These are phyloP conservation scores for Caenorhabditis afra DNA, from an alignment of 2,888 invertebrate genomes.

Conservation along the genomic window DNA sequence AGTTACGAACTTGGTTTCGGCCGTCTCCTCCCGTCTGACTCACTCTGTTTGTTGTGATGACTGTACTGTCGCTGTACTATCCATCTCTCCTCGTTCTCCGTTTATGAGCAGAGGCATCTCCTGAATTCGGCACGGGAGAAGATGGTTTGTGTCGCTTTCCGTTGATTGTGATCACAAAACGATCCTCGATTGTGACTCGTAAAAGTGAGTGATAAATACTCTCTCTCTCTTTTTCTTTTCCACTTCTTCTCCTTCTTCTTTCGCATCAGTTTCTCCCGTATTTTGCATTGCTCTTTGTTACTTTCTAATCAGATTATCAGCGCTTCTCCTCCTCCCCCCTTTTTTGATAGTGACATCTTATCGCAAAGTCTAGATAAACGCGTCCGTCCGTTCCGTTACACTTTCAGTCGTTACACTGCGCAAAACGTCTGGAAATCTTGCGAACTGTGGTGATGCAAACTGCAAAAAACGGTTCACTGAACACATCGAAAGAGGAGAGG, in stretches of 20 bases:
- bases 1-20: neutral
- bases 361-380: too few relatives aligned
- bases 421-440: too few relatives aligned
- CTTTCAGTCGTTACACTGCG: neutral
- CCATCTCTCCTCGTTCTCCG: neutral
- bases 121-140: slow-evolving; percentile 2
- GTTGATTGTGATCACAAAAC: slow-evolving; percentile 45
- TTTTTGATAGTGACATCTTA: too few relatives aligned
- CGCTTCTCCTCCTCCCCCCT: neutral
- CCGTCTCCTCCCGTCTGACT: neutral
- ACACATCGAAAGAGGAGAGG: too few relatives aligned
- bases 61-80: slow-evolving; percentile 16
- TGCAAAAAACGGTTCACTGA: too few relatives aligned
- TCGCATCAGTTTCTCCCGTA: slow-evolving; percentile 12
- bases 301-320: slow-evolving; percentile 23
- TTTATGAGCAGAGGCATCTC: neutral
- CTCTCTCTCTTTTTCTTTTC: slow-evolving; percentile 25
- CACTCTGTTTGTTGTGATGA: neutral
- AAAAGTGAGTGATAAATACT: slow-evolving; percentile 55
- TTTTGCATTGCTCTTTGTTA: slow-evolving; percentile 13
- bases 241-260: slow-evolving; percentile 13
- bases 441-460: too few relatives aligned
- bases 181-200: slow-evolving; percentile 46
- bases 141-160: slow-evolving; percentile 27
- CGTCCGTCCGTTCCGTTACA: slow-evolving; percentile 6